Evolutionary conservation across 35 echinoderm and acorn worm species (phyloP), one percentile per base, ranked within the genome.

Genomic region (Amphiura filiformis): DNA sequence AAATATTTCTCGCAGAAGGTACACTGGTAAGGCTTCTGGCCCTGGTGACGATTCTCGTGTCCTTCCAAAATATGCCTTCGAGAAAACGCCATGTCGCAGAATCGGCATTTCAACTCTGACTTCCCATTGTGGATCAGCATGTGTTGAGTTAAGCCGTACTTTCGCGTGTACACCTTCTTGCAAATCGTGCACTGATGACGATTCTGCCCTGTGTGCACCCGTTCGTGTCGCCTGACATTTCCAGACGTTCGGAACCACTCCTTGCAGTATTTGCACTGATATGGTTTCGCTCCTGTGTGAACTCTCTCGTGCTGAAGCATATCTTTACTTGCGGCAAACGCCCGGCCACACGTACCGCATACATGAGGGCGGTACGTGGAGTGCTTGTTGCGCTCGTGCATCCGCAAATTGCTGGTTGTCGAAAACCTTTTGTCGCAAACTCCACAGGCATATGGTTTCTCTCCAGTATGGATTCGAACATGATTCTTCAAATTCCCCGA

Each of bases 211-310:
- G 75, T 77, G 75, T 87, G 85, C 37, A 23, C 44, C 1, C 65
- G 34, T 47, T 47, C 36, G 44, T 87, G 85, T 35, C 38, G 37
- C 64, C 26, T 77, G 0, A 30, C 26, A 22, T 32, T 78, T 7
- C 61, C 61, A 70, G 26, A 13, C 26, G 61, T 70, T 30, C 61
- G 61, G 31, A 42, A 87, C 13, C 85, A 76, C 65, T 87, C 65
- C 1, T 65, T 77, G 35, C 90, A 92, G 37, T 80, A 87, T 20
- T 52, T 44, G 40, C 90, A 92, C 40, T 92, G 76, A 64, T 92
- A 92, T 11, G 90, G 90, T 82, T 92, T 92, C 31, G 33, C 40
- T 31, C 90, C 90, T 11, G 78, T 87, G 37, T 92, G 90, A 12
- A 79, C 81, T 22, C 84, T 30, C 38, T 92, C 77, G 39, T 92